Base-by-base conservation (phyloP, 2,888 invertebrate species). In the Cheilosia variabilis region DNA sequence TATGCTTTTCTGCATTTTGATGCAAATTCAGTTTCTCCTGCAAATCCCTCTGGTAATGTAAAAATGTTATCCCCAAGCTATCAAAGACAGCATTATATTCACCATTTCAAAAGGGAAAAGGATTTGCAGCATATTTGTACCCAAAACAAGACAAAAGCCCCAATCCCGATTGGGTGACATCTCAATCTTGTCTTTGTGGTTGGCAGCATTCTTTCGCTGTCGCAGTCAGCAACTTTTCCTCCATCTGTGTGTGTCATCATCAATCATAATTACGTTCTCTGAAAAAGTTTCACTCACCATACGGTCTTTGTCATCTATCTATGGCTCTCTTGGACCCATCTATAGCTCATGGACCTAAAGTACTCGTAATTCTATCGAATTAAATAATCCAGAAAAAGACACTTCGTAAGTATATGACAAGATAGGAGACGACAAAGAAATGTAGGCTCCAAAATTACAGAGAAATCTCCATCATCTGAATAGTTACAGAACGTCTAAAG, bases 211-310 rank as follows among this genome's bases (percentile, higher is more conserved):
- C 62, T 17, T 27, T 5, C 43, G 17, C 43, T 45, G 52, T 52
- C 24, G 27, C 15, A 22, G 22, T 52, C 24, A 52, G 24, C 22
- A 57, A 50, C 55, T 27, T 43, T 37, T 19, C 17, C 27, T 31
- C 66, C 66, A 72, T 66, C 65, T 47, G 31, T 22, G 17, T 50
- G 34, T 43, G 10, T 52, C 41, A 55, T 34, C 79, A 79, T 84
- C 82, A 82, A 82, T 82, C 83, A 79, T 79, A 79, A 84, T 79
- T 75, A 84, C 55, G 43, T 41, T 66, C 17, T 55, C 50, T 71
- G 76, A 57, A 68, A 77, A 76, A 65, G 34, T 65, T 53, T 60
- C 52, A 60, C 65, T 52, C 19, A 31, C 24, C 50, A 15, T 2
- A 66, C 22, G n/a, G 7, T 55, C 31, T 27, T 41, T 27, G 27